Base-by-base conservation (phyloP, 2,888 invertebrate genomes). In the Cyaniris semiargus region DNA sequence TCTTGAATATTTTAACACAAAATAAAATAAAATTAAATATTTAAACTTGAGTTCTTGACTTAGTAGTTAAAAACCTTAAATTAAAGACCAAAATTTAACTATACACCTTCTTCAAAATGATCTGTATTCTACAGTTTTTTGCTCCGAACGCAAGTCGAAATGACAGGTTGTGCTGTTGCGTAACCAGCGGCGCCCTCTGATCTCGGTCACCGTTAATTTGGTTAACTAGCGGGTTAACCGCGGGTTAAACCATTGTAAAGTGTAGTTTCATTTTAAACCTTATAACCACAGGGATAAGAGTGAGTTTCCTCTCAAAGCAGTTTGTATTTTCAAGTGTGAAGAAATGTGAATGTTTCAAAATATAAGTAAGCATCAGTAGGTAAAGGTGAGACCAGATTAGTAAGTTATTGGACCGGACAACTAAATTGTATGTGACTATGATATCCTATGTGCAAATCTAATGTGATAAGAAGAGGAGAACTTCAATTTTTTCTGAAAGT, bases 81-180 rank as follows among this genome's bases (percentile, higher is more conserved):
- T 38, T 8, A 38, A 38, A 8, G 8, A 38, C 10, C 10, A 38
- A 8, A 38, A 10, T 38, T 2, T 38, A 8, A 38, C 38, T 3
- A 10, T 38, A 44, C 10, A 44, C 44, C 44, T 44, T 38, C 48
- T 48, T 53, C 53, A 53, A 53, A 18, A 53, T 58, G 10, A 58
- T 58, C 21, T 66, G 1, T 66, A 66, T 31, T 66, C 18, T 31
- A 23, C 13, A 5, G 60, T 66, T 66, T 66, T 66, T 66, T 66
- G 66, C 27, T 66, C 15, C 66, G 18, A 6, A 18, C 15, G 27
- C 66, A 66, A 27, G 15, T 31, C 18, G 15, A 66, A 66, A 66
- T 66, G 66, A 66, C 66, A 66, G 66, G 66, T 66, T 66, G 27
- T 23, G 66, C 23, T 66, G 66, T 66, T 27, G 1, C 66, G 31